phyloP scores from a whole-genome alignment of 2,888 invertebrate species.

The Rotaria sp. region DNA sequence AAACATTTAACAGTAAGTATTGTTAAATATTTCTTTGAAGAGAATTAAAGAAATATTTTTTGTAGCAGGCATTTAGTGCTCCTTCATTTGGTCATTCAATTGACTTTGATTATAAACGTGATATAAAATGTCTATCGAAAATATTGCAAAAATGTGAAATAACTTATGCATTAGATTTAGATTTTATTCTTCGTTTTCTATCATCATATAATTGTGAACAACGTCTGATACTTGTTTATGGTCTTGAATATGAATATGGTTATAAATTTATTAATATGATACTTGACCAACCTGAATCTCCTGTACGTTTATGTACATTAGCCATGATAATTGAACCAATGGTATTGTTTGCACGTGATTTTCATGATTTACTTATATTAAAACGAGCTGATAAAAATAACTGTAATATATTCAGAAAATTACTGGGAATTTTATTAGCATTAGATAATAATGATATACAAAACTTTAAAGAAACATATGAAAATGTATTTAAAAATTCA shows the following conservation, averaged over 20 bases:
- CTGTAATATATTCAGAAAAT: neutral
- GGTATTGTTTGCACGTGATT: neutral
- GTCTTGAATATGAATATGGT: neutral
- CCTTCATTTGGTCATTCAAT: neutral
- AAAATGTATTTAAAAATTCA: neutral
- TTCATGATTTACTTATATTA: neutral
- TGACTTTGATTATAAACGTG: constrained; percentile 5
- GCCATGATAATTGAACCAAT: neutral
- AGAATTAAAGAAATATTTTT: neutral
- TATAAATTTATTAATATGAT: neutral
- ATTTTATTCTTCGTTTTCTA: neutral
- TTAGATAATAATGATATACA: neutral
- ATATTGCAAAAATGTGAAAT: neutral
- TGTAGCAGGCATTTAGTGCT: neutral
- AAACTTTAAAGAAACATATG: neutral
- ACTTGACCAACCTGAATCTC: neutral
- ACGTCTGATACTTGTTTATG: neutral
- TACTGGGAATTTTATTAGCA: neutral
- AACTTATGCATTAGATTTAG: neutral
- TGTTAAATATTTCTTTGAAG: neutral
- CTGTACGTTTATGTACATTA: neutral
- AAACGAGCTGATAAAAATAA: neutral
- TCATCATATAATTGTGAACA: neutral
- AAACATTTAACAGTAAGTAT: neutral
- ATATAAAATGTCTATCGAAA: neutral